Evolutionary conservation across 2,888 invertebrate species (phyloP), one percentile per base, ranked within the genome.

Genomic region (Ethmia dodecea): DNA sequence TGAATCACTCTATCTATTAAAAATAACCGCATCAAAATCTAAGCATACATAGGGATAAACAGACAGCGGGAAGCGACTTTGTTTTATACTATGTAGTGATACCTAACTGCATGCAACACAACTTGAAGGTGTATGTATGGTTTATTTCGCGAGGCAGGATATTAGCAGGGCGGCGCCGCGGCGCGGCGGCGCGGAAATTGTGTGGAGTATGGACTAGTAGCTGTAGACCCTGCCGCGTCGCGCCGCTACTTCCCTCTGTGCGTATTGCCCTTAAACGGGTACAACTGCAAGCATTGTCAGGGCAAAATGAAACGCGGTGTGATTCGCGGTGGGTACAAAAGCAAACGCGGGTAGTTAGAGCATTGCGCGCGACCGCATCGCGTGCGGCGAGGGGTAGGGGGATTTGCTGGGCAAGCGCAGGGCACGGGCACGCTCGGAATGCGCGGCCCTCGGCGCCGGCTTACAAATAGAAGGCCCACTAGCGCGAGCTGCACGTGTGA

Each of bases 381-480:
- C 47, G 47, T 52, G 45, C 60, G 2, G 26, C 6, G 11, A 6
- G 26, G 26, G 6, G 26, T 3, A 52, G 49, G 46, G 52, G 46
- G 49, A 54, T 38, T 29, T 50, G 57, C 57, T 3, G 59, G 51
- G 70, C 65, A 49, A 54, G 54, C 46, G 64, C 66, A 68, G 67
- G 68, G 76, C 62, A 63, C 71, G 72, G 76, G 74, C 75, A 75
- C 59, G 81, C 70, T 55, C 60, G 80, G 84, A 83, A 84, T 84
- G 84, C 67, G 69, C 70, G 75, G 79, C 80, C 79, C 77, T 74
- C 79, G 79, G 78, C 81, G 81, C 83, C 81, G 74, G 80, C 78
- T 81, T 80, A 84, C 84, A 83, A 81, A 83, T 83, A 84, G 81
- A 84, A 84, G 81, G 81, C 78, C 80, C 77, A 69, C 76, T 70